Evolutionary conservation across 2,113 vertebrate genomes (phyloP), one percentile per base, ranked within the genome.

Genomic region (Phocoena phocoena): DNA sequence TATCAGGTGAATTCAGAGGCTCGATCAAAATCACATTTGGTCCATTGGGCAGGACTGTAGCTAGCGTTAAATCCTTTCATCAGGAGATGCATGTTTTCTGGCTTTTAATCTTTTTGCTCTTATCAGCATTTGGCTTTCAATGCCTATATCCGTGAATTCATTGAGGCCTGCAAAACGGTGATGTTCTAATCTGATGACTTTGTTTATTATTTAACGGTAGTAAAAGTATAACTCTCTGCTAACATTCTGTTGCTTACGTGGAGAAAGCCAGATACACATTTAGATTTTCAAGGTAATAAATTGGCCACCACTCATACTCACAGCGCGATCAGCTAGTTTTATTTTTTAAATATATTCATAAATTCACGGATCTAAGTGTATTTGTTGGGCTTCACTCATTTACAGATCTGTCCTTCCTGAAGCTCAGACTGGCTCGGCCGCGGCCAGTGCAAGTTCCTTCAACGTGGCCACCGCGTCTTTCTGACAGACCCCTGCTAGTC

Each of bases 401-500:
- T 70, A 60, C 68, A 70, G 5, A 18, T 23, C 33, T 36, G 15
- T 23, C 25, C 44, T 60, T 33, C 2, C 13, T 14, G 76, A 44
- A 88, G 47, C 47, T 38, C 23, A 36, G 7, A 62, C 17, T 74
- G n/a, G 2, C 26, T 36, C 10, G 21, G 2, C 44, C 26, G 28
- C 5, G 3, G 11, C 20, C 33, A 50, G 11, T 1, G 8, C 11
- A 5, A 15, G 20, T 6, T 60, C 11, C 6, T 14, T 68, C 31
- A 1, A 1, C 31, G 26, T 41, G 47, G 20, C 50, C 53, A 33
- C 53, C 7, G 86, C 7, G 28, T 23, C 26, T 21, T 44, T 44
- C 1, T 13, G 38, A 74, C 5, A 1, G 1, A 41, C 38, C 25
- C 28, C 31, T 13, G 44, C 36, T 2, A 33, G 36, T 15, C 44